These are phyloP conservation scores for Synanthedon andrenaeformis DNA, from an alignment of 2,888 invertebrate genomes.

Conservation along the genomic window DNA sequence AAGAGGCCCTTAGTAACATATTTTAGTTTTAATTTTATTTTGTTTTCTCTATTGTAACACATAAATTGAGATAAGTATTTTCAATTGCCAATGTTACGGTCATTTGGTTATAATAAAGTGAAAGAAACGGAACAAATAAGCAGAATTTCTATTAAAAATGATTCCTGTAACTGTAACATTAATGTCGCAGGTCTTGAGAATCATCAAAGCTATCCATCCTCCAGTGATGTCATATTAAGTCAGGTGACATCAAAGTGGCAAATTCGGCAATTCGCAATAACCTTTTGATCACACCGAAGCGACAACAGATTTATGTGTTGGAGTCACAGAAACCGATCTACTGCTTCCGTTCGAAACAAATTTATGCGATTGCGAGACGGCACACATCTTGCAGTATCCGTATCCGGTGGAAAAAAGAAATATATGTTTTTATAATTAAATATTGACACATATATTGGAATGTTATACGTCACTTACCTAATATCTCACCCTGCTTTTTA, in stretches of 20 bases:
- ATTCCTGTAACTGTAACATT: no score
- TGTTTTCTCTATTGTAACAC: no score
- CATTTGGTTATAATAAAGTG: no score
- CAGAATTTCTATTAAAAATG: no score
- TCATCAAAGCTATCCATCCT: neutral
- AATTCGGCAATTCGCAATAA: conserved; percentile 30
- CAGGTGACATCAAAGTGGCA: conserved; percentile 21
- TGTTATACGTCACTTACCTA: no score
- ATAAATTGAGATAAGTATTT: no score
- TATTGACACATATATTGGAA: no score
- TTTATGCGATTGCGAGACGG: conserved; percentile 34
- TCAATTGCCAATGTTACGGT: no score
- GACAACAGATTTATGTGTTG: conserved; percentile 46
- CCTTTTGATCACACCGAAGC: conserved; percentile 45
- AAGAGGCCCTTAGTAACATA: no score
- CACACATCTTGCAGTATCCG: conserved; percentile 30
- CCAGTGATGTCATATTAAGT: conserved; percentile 14
- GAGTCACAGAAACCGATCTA: conserved; percentile 37
- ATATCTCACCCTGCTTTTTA: no score
- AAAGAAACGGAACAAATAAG: no score
- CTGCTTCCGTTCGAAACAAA: conserved; percentile 35
- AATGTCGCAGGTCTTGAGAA: neutral
- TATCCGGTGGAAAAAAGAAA: conserved; percentile 21
- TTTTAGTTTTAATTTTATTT: no score
- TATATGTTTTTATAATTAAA: neutral